Evolutionary conservation across 2,888 invertebrate genomes (phyloP).

Genomic region (Villa cingulata): DNA sequence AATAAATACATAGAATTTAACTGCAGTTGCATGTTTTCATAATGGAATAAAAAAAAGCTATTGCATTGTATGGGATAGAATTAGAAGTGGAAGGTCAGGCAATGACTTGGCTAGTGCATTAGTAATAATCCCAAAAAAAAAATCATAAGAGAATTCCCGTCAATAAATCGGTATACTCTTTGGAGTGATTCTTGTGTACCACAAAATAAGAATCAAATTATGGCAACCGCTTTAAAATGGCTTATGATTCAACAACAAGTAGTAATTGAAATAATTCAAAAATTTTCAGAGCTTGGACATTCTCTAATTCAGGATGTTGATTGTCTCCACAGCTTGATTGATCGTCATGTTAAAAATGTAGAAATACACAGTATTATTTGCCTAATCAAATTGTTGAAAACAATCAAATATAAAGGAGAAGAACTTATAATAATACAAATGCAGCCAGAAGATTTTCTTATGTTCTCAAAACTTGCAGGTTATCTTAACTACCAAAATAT

Average conservation of each 20-base stretch:
- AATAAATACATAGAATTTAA: too few relatives aligned
- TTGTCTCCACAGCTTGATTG: not conserved
- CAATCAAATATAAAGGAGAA: too few relatives aligned
- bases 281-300: not conserved
- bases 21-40: not conserved
- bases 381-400: too few relatives aligned
- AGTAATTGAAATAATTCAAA: not conserved
- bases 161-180: not conserved
- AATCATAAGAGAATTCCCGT: too few relatives aligned
- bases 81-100: not conserved
- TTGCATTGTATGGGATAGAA: not conserved
- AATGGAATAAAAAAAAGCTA: not conserved
- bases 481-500: too few relatives aligned
- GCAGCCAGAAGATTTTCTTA: too few relatives aligned
- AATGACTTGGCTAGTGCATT: not conserved
- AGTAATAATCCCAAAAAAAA: too few relatives aligned
- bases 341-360: not conserved
- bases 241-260: not conserved
- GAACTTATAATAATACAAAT: too few relatives aligned
- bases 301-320: not conserved
- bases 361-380: too few relatives aligned
- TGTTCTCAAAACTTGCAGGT: too few relatives aligned
- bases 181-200: constrained; percentile 2
- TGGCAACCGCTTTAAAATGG: not conserved
- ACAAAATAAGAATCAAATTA: not conserved